Conservation (phyloP, 2,113 vertebrate genomes). For the Halichoeres trimaculatus region DNA sequence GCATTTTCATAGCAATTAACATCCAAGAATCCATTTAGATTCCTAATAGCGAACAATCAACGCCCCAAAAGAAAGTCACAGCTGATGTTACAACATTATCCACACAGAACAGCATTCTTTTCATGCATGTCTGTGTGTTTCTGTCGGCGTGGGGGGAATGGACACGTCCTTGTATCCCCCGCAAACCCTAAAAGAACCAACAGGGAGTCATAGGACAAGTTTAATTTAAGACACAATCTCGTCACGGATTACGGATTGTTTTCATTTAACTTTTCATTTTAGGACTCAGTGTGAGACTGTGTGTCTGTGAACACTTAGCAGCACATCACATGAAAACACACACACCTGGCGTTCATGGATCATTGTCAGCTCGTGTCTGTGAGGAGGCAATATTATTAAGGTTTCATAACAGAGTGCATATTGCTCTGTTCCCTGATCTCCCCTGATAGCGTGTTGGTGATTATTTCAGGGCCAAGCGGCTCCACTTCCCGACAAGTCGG, state of each 20-base stretch:
- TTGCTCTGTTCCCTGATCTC: slow-evolving; percentile 66
- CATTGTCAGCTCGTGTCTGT: not conserved
- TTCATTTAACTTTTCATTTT: slow-evolving; percentile 54
- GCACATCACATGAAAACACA: slow-evolving; percentile 9
- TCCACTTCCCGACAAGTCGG: slow-evolving; percentile 49
- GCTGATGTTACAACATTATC: slow-evolving; percentile 57
- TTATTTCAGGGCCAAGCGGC: slow-evolving; percentile 44
- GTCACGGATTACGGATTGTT: slow-evolving; percentile 30
- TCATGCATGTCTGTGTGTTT: slow-evolving; percentile 17
- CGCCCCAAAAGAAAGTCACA: slow-evolving; percentile 57
- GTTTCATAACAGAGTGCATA: slow-evolving; percentile 66
- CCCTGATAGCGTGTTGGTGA: slow-evolving; percentile 47
- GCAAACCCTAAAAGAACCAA: slow-evolving; percentile 26
- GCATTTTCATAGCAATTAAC: slow-evolving; percentile 66
- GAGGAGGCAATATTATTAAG: slow-evolving; percentile 29
- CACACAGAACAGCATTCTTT: slow-evolving; percentile 35
- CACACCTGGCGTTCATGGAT: not conserved
- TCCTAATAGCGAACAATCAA: slow-evolving; percentile 57
- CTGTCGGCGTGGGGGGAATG: not conserved
- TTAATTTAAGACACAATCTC: slow-evolving; percentile 37
- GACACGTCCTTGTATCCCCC: slow-evolving; percentile 18
- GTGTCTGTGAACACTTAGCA: not conserved
- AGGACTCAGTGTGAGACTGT: not conserved
- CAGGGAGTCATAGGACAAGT: slow-evolving; percentile 18
- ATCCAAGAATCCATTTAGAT: slow-evolving; percentile 63